phyloP scores from a whole-genome alignment of 2,888 invertebrate species.

The Alviniconcha strummeri region DNA sequence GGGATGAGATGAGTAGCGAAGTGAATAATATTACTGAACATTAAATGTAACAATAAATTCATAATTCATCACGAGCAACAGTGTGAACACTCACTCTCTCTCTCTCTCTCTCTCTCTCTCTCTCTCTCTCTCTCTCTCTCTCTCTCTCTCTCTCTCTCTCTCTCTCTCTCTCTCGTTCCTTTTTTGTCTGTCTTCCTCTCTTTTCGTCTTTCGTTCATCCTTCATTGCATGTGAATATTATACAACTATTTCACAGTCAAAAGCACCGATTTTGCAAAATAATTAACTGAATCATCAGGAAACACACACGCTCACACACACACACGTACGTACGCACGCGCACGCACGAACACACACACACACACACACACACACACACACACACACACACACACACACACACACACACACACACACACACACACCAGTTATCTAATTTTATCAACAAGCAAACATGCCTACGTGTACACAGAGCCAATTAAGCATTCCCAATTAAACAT shows the following conservation, averaged over 20 bases:
- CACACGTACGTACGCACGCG: too few relatives aligned
- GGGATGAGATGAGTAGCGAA: too few relatives aligned
- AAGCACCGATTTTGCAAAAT: not conserved
- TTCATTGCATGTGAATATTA: too few relatives aligned
- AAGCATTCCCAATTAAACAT: not conserved
- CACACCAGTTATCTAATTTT: not conserved
- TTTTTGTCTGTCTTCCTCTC: not conserved
- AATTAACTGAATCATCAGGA: not conserved
- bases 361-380: too few relatives aligned
- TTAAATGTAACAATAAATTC: too few relatives aligned
- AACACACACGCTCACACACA: too few relatives aligned
- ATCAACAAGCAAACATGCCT: too few relatives aligned
- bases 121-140: not conserved
- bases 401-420: too few relatives aligned
- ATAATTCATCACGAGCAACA: not conserved
- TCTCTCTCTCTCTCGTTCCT: not conserved
- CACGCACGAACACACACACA: too few relatives aligned
- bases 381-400: not conserved
- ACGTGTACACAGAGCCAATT: not conserved
- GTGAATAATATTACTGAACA: too few relatives aligned
- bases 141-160: not conserved
- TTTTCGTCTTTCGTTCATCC: not conserved
- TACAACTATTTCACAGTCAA: too few relatives aligned
- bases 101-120: not conserved
- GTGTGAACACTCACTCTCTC: not conserved